Percentiles rank a stretch among this genome's conserved stretches.
These are phyloP conservation scores for Rhinolophus ferrumequinum DNA, from an alignment of 2,113 vertebrate species.

Conservation along the genomic window DNA sequence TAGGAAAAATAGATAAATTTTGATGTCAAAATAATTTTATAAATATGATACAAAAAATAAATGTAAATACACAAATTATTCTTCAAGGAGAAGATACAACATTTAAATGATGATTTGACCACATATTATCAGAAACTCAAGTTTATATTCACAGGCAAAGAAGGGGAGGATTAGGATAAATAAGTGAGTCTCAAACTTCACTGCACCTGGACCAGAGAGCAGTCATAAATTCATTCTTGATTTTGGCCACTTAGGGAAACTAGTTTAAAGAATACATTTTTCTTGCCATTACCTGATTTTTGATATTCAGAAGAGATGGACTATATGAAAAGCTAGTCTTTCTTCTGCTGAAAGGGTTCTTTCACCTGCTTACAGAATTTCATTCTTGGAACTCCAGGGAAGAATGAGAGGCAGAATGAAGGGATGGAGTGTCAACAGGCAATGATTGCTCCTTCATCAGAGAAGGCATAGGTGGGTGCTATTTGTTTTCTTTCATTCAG, in stretches of 20 bases:
- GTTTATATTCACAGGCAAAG: neutral
- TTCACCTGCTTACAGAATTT: neutral
- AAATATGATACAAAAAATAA: neutral
- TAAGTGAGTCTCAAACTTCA: neutral
- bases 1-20: neutral
- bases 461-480: neutral
- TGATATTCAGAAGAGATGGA: neutral
- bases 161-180: neutral
- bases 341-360: neutral
- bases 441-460: fast-evolving
- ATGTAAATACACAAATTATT: neutral
- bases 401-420: neutral
- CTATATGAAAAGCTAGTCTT: neutral
- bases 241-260: neutral
- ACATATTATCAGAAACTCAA: neutral
- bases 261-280: neutral
- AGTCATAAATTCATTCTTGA: neutral
- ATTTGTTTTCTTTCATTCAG: too few relatives aligned
- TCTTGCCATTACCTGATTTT: neutral
- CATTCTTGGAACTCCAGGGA: neutral
- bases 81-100: neutral
- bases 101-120: neutral
- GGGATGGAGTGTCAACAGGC: too few relatives aligned
- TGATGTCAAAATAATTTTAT: neutral
- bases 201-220: neutral